These are phyloP conservation scores for Carettochelys insculpta DNA, from an alignment of 2,113 vertebrate species.

Conservation along the genomic window DNA sequence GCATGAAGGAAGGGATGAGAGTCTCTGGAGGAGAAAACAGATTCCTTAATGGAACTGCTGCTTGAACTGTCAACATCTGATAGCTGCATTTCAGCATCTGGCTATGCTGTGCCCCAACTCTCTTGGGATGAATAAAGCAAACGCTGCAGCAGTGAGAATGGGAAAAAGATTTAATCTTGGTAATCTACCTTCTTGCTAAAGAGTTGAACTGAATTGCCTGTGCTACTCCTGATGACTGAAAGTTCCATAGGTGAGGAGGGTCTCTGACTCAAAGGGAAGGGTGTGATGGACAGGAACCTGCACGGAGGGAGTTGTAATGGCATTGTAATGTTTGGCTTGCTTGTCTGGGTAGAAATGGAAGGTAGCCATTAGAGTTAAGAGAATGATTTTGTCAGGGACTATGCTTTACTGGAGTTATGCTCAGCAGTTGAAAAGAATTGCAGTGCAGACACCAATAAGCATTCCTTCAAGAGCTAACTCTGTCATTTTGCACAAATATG, in stretches of 20 bases:
- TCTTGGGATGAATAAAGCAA: background rate
- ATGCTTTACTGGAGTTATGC: background rate
- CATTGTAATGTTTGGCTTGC: background rate
- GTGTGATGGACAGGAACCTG: background rate
- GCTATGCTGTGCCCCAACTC: background rate
- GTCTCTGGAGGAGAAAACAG: background rate
- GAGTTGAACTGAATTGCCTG: background rate
- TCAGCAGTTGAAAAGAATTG: background rate
- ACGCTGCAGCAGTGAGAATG: background rate
- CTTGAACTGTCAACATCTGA: accelerated
- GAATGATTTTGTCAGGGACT: background rate
- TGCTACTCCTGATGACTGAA: background rate
- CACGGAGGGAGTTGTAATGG: background rate
- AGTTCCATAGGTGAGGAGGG: background rate
- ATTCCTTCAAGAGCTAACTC: background rate
- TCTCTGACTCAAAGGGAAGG: constrained; percentile 1
- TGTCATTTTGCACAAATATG: background rate
- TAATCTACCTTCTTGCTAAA: background rate
- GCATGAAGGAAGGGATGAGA: background rate
- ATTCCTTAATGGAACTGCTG: background rate
- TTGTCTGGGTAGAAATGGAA: background rate
- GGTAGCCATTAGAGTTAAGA: background rate
- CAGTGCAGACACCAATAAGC: background rate
- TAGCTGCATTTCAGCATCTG: accelerated
- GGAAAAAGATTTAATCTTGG: background rate